These are phyloP conservation scores for Zalophus californianus DNA, from an alignment of 2,797 vertebrate species.

Conservation along the genomic window DNA sequence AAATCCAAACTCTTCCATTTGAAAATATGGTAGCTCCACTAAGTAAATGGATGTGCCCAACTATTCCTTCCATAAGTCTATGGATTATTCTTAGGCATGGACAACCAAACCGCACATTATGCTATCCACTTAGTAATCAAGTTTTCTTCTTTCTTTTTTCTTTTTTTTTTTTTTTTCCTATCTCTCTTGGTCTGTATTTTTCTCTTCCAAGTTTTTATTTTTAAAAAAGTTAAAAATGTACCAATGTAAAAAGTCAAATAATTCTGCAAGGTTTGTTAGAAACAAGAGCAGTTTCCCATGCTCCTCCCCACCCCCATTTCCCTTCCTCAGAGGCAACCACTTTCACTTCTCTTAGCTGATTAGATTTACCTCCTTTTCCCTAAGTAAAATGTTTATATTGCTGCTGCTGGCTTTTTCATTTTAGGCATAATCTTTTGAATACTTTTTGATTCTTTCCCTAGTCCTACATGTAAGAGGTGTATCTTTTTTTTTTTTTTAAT, in stretches of 20 bases:
- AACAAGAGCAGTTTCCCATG: neutral
- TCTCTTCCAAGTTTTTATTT: conserved; percentile 1
- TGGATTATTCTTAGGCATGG: neutral
- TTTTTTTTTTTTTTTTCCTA: neutral
- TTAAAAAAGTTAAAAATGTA: neutral
- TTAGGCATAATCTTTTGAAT: conserved; percentile 35
- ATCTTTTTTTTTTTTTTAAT: neutral
- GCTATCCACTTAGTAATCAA: neutral
- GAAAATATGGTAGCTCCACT: neutral
- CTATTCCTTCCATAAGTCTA: neutral
- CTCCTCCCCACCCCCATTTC: neutral
- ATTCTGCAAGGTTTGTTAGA: neutral
- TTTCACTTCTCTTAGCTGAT: conserved; percentile 13
- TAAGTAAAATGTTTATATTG: neutral
- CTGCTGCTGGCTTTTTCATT: conserved; percentile 27
- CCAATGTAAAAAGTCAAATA: conserved; percentile 13
- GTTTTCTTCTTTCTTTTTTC: neutral
- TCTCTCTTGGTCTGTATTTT: neutral
- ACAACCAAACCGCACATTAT: neutral
- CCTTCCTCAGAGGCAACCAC: neutral
- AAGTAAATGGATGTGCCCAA: neutral
- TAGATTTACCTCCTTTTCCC: conserved; percentile 20
- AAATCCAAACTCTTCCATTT: conserved; percentile 29
- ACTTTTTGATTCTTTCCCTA: neutral
- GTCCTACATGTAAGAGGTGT: neutral